A percentile compares a stretch with the other conserved stretches of the same genome.
Conservation (phyloP, 2,113 vertebrate species). For the Ramphastos sulfuratus region DNA sequence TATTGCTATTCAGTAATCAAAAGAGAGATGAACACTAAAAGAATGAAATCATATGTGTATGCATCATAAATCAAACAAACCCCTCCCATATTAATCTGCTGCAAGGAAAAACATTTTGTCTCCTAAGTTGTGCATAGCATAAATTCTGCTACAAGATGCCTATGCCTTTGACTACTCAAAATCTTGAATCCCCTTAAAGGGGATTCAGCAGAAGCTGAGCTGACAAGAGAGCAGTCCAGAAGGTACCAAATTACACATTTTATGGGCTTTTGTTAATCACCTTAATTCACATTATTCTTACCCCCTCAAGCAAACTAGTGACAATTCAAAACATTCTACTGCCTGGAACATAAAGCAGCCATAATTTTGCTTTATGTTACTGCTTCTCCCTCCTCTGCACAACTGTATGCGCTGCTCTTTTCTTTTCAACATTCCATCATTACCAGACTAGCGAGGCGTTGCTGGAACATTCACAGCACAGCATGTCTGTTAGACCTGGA, state of each 20-base stretch:
- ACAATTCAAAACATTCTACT: background rate
- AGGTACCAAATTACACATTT: background rate
- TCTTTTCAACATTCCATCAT: background rate
- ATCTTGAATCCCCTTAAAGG: background rate
- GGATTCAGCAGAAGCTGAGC: background rate
- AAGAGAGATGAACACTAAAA: background rate
- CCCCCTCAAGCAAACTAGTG: background rate
- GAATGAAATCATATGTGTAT: background rate
- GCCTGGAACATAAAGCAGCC: background rate
- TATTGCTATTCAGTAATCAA: background rate
- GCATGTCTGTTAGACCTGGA: slow-evolving; percentile 23
- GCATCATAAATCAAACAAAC: background rate
- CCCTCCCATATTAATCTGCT: background rate
- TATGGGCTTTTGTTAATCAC: background rate
- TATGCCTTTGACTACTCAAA: background rate
- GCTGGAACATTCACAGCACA: background rate
- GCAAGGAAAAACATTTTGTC: background rate
- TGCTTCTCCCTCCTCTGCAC: background rate
- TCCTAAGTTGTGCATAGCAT: background rate
- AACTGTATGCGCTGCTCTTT: background rate
- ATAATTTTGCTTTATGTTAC: background rate
- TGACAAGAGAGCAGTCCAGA: background rate
- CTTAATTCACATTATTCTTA: background rate
- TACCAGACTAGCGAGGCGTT: background rate
- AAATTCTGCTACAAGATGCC: background rate